Percentiles rank a stretch among this genome's conserved stretches.
These are phyloP conservation scores for Aphidius gifuensis DNA, from an alignment of 1,140 invertebrate genomes.

Conservation along the genomic window DNA sequence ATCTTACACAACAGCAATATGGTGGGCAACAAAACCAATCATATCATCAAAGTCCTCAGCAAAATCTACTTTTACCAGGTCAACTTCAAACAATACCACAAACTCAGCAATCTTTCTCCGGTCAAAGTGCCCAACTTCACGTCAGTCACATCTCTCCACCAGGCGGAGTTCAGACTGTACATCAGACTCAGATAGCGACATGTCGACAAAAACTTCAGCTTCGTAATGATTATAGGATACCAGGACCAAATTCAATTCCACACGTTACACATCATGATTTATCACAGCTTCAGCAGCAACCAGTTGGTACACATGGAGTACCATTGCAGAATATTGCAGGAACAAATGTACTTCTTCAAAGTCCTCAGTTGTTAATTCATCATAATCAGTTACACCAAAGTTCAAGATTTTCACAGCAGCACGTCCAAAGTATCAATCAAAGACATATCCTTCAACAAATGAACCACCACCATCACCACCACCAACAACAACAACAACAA, in stretches of 20 bases:
- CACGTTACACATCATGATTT: conserved; percentile 39
- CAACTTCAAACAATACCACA: conserved; percentile 43
- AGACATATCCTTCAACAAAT: conserved; percentile 59
- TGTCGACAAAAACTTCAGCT: conserved; percentile 38
- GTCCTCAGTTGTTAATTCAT: conserved; percentile 45
- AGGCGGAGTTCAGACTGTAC: conserved; percentile 50
- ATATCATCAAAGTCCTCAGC: conserved; percentile 45
- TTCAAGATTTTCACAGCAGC: conserved; percentile 46
- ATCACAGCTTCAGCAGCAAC: conserved; percentile 30
- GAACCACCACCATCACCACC: conserved; percentile 57
- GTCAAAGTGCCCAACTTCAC: conserved; percentile 50
- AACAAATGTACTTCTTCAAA: conserved; percentile 37
- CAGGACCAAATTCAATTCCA: conserved; percentile 32
- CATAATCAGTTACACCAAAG: conserved; percentile 47
- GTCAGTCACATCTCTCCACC: conserved; percentile 49
- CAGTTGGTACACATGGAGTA: conserved; percentile 38
- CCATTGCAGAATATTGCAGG: conserved; percentile 37
- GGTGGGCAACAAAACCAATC: conserved; percentile 26
- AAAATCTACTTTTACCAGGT: conserved; percentile 45
- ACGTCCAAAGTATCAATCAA: conserved; percentile 52
- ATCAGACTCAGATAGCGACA: conserved; percentile 47
- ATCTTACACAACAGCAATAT: conserved; percentile 46
- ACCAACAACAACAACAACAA: neutral
- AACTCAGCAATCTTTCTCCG: conserved; percentile 46
- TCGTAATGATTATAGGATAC: conserved; percentile 44